These are phyloP conservation scores for Spongia lamella DNA, from an alignment of 37 sponge, comb jelly and placozoan genomes.

Conservation along the genomic window DNA sequence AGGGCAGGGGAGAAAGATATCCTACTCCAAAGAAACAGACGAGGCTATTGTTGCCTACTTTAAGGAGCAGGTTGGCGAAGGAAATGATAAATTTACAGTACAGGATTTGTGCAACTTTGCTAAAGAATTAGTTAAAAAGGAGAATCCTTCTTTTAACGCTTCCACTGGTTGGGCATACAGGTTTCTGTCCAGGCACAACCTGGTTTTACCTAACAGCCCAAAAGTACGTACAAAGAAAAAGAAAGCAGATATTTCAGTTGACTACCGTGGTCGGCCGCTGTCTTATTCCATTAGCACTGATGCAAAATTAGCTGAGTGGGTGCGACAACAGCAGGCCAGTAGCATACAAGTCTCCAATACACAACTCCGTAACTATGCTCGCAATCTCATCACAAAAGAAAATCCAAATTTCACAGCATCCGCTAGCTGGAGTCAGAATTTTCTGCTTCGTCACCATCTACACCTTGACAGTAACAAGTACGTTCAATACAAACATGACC, in stretches of 20 bases:
- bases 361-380: constrained; percentile 68
- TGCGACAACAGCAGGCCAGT: constrained; percentile 31
- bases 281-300: constrained; percentile 70
- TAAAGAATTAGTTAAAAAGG: constrained; percentile 47
- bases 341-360: constrained; percentile 59
- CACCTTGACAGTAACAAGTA: constrained; percentile 23
- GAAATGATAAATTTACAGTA: constrained; percentile 44
- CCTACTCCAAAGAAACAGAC: constrained; percentile 66
- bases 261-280: constrained; percentile 62
- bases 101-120: constrained; percentile 68
- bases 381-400: constrained; percentile 56
- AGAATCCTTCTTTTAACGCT: constrained; percentile 75
- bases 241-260: constrained; percentile 5
- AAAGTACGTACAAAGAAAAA: background rate
- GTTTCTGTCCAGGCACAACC: constrained; percentile 56
- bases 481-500: too few species aligned
- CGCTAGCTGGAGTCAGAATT: constrained; percentile 89
- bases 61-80: constrained; percentile 35
- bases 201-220: constrained; percentile 18
- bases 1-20: constrained; percentile 73
- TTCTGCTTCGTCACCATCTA: constrained; percentile 65
- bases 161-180: constrained; percentile 81
- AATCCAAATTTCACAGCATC: constrained; percentile 78
- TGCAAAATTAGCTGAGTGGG: constrained; percentile 60
- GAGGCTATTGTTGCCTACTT: constrained; percentile 51